These are phyloP conservation scores for Anseranas semipalmata DNA, from an alignment of 2,113 vertebrate species.

Conservation along the genomic window DNA sequence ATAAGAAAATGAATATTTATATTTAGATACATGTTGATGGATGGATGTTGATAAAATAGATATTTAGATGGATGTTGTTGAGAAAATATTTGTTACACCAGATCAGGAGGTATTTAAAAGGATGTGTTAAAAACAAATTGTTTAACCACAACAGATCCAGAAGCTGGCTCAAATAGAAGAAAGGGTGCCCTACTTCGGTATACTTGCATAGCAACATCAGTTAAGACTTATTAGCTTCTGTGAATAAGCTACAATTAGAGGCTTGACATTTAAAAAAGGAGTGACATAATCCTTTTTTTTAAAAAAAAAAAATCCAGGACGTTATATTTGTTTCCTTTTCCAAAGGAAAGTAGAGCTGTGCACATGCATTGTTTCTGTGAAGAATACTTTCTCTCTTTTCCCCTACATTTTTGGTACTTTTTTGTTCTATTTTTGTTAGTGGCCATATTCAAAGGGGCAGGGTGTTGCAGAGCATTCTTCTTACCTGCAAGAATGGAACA, in stretches of 20 bases:
- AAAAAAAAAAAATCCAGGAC: background rate
- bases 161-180: background rate
- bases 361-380: background rate
- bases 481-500: background rate
- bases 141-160: background rate
- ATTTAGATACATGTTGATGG: background rate
- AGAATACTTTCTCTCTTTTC: background rate
- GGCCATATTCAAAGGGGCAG: background rate
- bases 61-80: background rate
- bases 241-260: background rate
- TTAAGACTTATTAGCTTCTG: background rate
- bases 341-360: background rate
- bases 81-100: background rate
- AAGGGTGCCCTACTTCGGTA: background rate
- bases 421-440: background rate
- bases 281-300: background rate
- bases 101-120: background rate
- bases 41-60: background rate
- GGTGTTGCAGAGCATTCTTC: background rate
- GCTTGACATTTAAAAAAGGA: background rate
- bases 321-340: background rate
- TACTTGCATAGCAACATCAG: background rate
- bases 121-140: background rate
- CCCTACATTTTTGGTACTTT: background rate
- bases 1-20: background rate